Evolutionary conservation across 2,113 vertebrate genomes (phyloP), one percentile per base, ranked within the genome.

Genomic region (Ochotona princeps): DNA sequence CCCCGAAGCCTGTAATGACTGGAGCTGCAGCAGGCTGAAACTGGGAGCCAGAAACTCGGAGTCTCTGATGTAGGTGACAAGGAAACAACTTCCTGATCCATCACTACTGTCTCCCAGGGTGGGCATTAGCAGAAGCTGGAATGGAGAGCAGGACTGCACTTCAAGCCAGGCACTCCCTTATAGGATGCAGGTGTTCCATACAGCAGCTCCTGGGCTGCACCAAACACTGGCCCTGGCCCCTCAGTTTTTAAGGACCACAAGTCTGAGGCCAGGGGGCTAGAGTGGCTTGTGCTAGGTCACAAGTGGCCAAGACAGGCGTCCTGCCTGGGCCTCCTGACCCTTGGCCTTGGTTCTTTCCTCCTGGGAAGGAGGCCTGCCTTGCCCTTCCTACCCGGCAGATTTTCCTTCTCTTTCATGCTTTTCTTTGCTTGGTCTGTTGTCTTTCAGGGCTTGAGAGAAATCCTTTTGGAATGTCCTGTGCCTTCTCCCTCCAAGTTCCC

Each of bases 381-480:
- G 81, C 93, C 94, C 78, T 90, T 95, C 93, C 93, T 84, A 47
- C 73, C 32, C 13, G 38, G 60, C 73, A 26, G 83, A 90, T 60
- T 94, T 96, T 93, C 95, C 51, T 1, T 84, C 78, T 81, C 90
- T 96, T 96, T 96, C 81, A 49, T 85, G 93, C 60, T 91, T 95
- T 90, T 95, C 96, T 95, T 91, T 94, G 80, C 84, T 67, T 5
- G 44, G 84, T 35, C 3, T 93, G 96, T 94, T 96, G 94, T 96
- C 95, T 96, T 97, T 95, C 11, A 78, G 92, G 93, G 89, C 88
- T 83, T 47, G 92, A 83, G 93, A 95, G 90, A 96, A 97, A 96
- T 96, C 95, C 94, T 96, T 96, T 54, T 95, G 97, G 97, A 97
- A 97, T 97, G 96, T 97, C 97, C 97, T 96, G 95, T 96, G 95